Percentiles rank a stretch among this genome's conserved stretches.
These are phyloP conservation scores for Speoplatyrhinus poulsoni DNA, from an alignment of 2,113 vertebrate genomes.

Conservation along the genomic window DNA sequence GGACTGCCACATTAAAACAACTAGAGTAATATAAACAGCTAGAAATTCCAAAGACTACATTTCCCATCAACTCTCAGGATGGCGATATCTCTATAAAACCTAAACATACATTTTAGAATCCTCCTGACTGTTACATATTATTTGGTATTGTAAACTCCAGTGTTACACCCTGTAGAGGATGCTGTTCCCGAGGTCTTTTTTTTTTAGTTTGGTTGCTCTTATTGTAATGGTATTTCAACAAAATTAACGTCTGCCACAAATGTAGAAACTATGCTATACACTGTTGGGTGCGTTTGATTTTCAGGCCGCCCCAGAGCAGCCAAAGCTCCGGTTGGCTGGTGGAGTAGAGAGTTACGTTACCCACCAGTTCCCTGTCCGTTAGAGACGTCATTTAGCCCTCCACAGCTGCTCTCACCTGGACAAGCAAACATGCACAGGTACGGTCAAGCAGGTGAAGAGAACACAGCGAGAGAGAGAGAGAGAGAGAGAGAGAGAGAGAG, in stretches of 20 bases:
- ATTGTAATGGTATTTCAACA: too few relatives aligned
- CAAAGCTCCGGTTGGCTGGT: conserved; percentile 38
- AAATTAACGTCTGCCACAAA: too few relatives aligned
- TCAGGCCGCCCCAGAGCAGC: background rate
- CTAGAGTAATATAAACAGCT: background rate
- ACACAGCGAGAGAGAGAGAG: too few relatives aligned
- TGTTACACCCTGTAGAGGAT: too few relatives aligned
- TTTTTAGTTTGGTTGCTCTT: too few relatives aligned
- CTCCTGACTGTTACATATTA: background rate
- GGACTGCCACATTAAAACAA: conserved; percentile 2
- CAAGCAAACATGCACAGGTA: conserved; percentile 75
- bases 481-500: conserved; percentile 35
- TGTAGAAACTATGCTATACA: background rate
- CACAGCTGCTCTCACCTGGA: conserved; percentile 81
- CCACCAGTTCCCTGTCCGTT: conserved; percentile 74
- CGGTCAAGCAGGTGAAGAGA: conserved; percentile 20
- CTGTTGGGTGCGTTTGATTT: background rate
- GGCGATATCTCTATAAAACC: background rate
- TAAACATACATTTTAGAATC: background rate
- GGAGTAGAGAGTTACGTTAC: conserved; percentile 67
- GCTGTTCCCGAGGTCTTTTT: too few relatives aligned
- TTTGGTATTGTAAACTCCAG: too few relatives aligned
- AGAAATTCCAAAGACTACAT: conserved; percentile 2
- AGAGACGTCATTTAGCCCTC: conserved; percentile 72
- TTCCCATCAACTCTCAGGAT: conserved; percentile 4